These are phyloP conservation scores for Megaustenia siamemsis DNA, from an alignment of 2,888 invertebrate species.

Conservation along the genomic window DNA sequence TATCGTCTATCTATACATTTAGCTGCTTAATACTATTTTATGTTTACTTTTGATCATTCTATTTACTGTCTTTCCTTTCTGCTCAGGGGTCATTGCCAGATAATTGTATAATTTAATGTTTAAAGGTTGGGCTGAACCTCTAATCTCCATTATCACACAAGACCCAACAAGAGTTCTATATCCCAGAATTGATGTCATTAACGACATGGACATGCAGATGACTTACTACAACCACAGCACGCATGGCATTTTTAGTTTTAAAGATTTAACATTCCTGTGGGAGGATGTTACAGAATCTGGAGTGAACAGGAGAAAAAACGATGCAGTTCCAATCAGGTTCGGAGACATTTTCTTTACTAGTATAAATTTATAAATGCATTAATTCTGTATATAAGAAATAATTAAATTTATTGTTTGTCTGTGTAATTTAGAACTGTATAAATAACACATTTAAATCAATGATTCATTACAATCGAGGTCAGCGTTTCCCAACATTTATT, in stretches of 20 bases:
- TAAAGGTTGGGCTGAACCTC: constrained; percentile 58
- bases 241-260: constrained; percentile 41
- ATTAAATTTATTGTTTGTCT: no score
- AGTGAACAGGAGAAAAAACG: constrained; percentile 30
- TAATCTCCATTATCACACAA: constrained; percentile 47
- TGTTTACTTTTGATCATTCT: no score
- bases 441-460: no score
- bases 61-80: no score
- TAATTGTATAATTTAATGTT: background rate
- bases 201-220: constrained; percentile 15
- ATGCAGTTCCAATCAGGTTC: constrained; percentile 54
- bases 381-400: no score
- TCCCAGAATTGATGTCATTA: constrained; percentile 58
- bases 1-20: no score
- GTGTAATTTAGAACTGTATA: no score
- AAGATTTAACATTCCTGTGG: constrained; percentile 54
- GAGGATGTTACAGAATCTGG: constrained; percentile 36
- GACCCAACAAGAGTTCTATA: constrained; percentile 51
- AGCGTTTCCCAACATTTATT: no score
- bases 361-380: no score
- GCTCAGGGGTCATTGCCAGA: background rate
- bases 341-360: no score
- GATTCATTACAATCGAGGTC: no score
- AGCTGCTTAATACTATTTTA: no score
- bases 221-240: constrained; percentile 42